A percentile compares a stretch with the other conserved stretches of the same genome.
Conservation (phyloP, 2,797 vertebrate species). For the Allobates femoralis region DNA sequence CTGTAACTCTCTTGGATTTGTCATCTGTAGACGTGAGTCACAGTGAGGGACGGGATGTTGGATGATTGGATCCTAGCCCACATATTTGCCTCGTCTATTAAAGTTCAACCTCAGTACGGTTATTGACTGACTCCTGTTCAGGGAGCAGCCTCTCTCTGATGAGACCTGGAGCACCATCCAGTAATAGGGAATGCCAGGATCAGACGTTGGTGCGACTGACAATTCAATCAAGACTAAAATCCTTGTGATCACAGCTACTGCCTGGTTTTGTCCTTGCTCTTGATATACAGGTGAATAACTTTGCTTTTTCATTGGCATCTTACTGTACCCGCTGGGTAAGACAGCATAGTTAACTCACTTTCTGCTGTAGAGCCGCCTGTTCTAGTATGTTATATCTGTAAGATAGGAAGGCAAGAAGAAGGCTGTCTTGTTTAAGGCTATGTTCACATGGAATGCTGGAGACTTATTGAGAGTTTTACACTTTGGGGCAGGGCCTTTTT, state of each 20-base stretch:
- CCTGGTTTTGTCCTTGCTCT: not conserved
- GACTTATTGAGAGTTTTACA: too few relatives aligned
- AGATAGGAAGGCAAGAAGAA: not conserved
- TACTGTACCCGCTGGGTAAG: not conserved
- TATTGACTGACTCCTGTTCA: not conserved
- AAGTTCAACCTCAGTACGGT: constrained; percentile 7
- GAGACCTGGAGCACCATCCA: not conserved
- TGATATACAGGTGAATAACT: constrained; percentile 24
- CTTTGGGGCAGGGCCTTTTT: too few relatives aligned
- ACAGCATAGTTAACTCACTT: not conserved
- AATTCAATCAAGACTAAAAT: constrained; percentile 6
- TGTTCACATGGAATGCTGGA: not conserved
- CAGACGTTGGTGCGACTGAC: not conserved
- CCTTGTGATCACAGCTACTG: not conserved
- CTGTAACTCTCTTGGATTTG: not conserved
- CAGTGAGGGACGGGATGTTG: not conserved
- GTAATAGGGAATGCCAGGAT: not conserved
- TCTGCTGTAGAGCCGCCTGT: not conserved
- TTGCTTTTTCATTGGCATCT: not conserved
- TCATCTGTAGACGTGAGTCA: constrained; percentile 2
- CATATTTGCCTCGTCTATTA: constrained; percentile 18
- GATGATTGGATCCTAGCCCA: constrained; percentile 4
- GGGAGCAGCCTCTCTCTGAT: not conserved
- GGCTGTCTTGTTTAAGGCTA: not conserved
- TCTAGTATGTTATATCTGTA: not conserved